Conservation (phyloP, 2,888 invertebrate genomes). For the Mongoloraphidia duomilia region DNA sequence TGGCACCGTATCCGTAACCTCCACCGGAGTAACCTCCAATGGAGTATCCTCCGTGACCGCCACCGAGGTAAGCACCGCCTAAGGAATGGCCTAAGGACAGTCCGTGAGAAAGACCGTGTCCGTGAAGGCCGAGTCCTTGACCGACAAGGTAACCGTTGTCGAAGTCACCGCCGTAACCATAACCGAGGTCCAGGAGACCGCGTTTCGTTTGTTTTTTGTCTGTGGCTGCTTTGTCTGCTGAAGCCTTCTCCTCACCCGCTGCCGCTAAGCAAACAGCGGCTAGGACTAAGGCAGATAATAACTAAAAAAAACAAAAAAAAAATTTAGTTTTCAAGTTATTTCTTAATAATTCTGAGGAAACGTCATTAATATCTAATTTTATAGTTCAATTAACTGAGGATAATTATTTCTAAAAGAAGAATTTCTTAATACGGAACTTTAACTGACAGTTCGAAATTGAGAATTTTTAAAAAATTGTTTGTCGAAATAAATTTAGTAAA, state of each 20-base stretch:
- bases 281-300: conserved; percentile 52
- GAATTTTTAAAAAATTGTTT: too few relatives aligned
- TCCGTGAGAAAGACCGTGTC: conserved; percentile 33
- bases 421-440: too few relatives aligned
- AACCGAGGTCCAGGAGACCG: conserved; percentile 63
- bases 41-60: conserved; percentile 15
- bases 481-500: too few relatives aligned
- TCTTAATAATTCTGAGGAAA: too few relatives aligned
- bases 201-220: conserved; percentile 74
- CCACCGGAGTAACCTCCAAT: conserved; percentile 11
- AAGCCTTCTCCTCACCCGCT: conserved; percentile 47
- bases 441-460: too few relatives aligned
- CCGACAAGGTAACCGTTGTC: conserved; percentile 56
- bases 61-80: conserved; percentile 18
- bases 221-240: conserved; percentile 28
- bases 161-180: conserved; percentile 65
- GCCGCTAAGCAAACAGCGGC: conserved; percentile 40
- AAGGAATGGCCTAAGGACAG: conserved; percentile 20
- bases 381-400: too few relatives aligned
- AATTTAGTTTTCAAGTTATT: too few relatives aligned
- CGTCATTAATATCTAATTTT: too few relatives aligned
- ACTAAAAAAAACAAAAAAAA: too few relatives aligned
- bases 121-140: conserved; percentile 36
- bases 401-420: too few relatives aligned
- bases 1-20: conserved; percentile 18